A percentile compares a stretch with the other conserved stretches of the same genome.
Evolutionary conservation across 2,113 vertebrate species (phyloP).

Genomic region (Hypanus sabinus): DNA sequence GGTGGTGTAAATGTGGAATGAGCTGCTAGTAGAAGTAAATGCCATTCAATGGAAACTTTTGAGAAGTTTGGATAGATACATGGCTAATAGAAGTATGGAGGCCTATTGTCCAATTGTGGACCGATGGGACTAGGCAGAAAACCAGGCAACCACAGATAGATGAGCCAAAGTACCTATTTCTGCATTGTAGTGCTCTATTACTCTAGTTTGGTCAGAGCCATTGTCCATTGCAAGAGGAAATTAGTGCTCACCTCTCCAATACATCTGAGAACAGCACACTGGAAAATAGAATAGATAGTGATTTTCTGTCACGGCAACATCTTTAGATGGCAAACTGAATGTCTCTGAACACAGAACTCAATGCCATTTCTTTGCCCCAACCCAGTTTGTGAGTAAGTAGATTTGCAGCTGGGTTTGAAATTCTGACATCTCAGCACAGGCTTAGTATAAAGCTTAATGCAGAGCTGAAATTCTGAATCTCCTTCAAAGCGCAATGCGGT

Average conservation of each 20-base stretch:
- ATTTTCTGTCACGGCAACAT: neutral
- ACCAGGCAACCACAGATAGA: too few species aligned
- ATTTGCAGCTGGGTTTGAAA: neutral
- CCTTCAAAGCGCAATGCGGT: neutral
- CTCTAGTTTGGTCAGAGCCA: neutral
- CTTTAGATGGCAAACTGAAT: neutral
- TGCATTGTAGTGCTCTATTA: too few species aligned
- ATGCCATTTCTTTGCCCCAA: neutral
- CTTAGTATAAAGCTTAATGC: neutral
- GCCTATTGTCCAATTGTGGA: too few species aligned
- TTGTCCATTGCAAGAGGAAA: neutral
- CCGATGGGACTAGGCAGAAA: too few species aligned
- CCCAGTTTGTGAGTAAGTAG: neutral
- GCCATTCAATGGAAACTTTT: too few species aligned
- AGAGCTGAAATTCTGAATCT: neutral
- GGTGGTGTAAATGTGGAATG: too few species aligned
- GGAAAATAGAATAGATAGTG: neutral
- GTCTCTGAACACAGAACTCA: neutral
- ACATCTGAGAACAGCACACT: neutral
- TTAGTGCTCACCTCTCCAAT: neutral
- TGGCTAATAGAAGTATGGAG: too few species aligned
- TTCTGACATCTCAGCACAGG: neutral
- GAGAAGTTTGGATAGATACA: too few species aligned
- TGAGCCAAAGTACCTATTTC: too few species aligned
- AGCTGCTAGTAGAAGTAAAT: too few species aligned